Conservation (phyloP, 2,888 invertebrate species). For the Syrista parreyssii region DNA sequence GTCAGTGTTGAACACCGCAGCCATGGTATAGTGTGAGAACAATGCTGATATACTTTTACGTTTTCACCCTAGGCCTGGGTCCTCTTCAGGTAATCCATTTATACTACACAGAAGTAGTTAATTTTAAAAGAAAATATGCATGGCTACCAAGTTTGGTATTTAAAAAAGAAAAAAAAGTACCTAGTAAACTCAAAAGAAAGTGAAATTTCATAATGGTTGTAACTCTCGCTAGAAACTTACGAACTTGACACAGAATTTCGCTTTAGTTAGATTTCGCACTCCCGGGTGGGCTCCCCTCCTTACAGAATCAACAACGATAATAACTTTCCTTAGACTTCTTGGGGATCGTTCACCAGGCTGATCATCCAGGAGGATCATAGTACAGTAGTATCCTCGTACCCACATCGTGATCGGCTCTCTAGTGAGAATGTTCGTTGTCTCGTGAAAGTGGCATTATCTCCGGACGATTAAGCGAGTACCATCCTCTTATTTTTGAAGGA, state of each 20-base stretch:
- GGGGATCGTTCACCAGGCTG: slow-evolving; percentile 22
- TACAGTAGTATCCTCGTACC: neutral
- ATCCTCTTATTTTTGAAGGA: neutral
- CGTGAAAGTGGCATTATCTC: slow-evolving; percentile 6
- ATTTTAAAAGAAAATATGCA: neutral
- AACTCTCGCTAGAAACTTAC: neutral
- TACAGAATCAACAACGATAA: slow-evolving; percentile 31
- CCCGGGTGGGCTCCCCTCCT: slow-evolving; percentile 29
- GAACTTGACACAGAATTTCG: neutral
- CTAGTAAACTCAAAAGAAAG: neutral
- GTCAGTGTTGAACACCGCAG: neutral
- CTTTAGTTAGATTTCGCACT: neutral
- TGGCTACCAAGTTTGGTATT: neutral
- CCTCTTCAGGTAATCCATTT: neutral
- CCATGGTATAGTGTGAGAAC: neutral
- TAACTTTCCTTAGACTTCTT: slow-evolving; percentile 50
- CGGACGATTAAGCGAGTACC: slow-evolving; percentile 1
- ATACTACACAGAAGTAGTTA: neutral
- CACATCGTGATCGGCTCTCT: slow-evolving; percentile 11
- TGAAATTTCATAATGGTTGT: neutral
- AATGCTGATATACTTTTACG: neutral
- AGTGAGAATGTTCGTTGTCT: neutral
- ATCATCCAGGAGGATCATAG: slow-evolving; percentile 35
- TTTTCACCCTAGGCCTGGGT: neutral
- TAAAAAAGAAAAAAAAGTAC: neutral